Evolutionary conservation across 1,140 invertebrate species (phyloP).

Genomic region (Glossosoma conforme): DNA sequence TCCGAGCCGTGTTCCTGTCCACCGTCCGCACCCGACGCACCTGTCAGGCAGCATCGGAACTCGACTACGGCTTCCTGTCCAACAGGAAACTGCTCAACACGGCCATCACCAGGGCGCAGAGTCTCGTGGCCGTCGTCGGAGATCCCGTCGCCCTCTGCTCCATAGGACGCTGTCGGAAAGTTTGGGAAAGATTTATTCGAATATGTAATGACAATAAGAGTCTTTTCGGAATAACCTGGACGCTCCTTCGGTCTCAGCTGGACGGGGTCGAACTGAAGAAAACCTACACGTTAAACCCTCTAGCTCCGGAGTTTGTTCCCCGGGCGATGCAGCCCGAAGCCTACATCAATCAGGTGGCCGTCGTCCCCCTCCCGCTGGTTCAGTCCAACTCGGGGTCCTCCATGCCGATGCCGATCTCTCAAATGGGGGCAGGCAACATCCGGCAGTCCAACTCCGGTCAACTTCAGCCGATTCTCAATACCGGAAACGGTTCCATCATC

Average conservation of each 20-base stretch:
- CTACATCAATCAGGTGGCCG: slow-evolving; percentile 33
- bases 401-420: slow-evolving; percentile 29
- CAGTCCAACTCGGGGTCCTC: slow-evolving; percentile 27
- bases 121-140: slow-evolving; percentile 81
- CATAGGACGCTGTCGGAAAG: slow-evolving; percentile 75
- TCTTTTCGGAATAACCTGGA: slow-evolving; percentile 70
- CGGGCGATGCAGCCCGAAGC: slow-evolving; percentile 49
- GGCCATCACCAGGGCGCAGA: slow-evolving; percentile 81
- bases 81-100: slow-evolving; percentile 83
- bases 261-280: slow-evolving; percentile 70
- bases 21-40: slow-evolving; percentile 76
- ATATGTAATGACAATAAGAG: slow-evolving; percentile 71
- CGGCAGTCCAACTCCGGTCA: slow-evolving; percentile 34
- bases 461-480: slow-evolving; percentile 21
- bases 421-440: slow-evolving; percentile 22
- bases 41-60: slow-evolving; percentile 56
- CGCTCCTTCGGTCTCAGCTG: slow-evolving; percentile 60
- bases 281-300: slow-evolving; percentile 72
- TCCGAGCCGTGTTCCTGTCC: slow-evolving; percentile 78
- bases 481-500: slow-evolving; percentile 9
- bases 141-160: slow-evolving; percentile 83
- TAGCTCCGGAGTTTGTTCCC: slow-evolving; percentile 78
- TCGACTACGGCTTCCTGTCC: slow-evolving; percentile 81
- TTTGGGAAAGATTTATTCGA: slow-evolving; percentile 79
- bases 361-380: slow-evolving; percentile 20